Evolutionary conservation across 1,140 invertebrate genomes (phyloP), one percentile per base, ranked within the genome.

Genomic region (Macrocentrus cingulum): DNA sequence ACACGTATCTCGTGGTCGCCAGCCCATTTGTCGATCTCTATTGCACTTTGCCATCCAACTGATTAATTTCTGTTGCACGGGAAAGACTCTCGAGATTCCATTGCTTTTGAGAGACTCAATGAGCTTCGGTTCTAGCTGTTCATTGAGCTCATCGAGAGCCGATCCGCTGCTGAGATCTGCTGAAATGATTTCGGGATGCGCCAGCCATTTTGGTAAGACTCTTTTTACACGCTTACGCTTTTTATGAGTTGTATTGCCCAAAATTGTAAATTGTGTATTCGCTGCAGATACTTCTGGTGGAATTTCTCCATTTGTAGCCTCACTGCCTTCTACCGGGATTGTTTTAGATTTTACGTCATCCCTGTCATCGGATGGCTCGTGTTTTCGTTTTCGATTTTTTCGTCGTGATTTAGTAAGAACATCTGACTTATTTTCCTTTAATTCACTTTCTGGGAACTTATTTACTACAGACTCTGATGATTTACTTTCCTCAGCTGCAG

Each of bases 1-100:
- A 81, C 96, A 98, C n/a, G 97, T 83, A 76, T 99, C 97, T 62
- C 87, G 83, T 0, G 90, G 88, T 75, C 90, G 85, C 61, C 86
- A 83, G 11, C 71, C 70, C 1, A 81, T 74, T 56, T 76, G 66
- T 34, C 85, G 82, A 56, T 85, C 80, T 36, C 82, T 75, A 54
- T 85, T 80, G 58, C 83, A 83, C 59, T 85, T 75, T 5, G 95
- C 67, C 32, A 97, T 76, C 81, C 88, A 93, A 1, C 92, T 90
- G 59, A 98, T 89, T 0, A 97, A 85, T 68, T 84, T 81, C 22
- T 79, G 82, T 82, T 98, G 95, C n/a, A 98, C 92, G 63, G 89
- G 84, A 80, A 97, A 98, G 22, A 97, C 84, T 67, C 88, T 84
- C 18, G 81, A 79, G 8, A 97, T 84, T n/a, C 86, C 85, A 81